Conservation (phyloP, 2,888 invertebrate genomes). For the Ligdia adustata region DNA sequence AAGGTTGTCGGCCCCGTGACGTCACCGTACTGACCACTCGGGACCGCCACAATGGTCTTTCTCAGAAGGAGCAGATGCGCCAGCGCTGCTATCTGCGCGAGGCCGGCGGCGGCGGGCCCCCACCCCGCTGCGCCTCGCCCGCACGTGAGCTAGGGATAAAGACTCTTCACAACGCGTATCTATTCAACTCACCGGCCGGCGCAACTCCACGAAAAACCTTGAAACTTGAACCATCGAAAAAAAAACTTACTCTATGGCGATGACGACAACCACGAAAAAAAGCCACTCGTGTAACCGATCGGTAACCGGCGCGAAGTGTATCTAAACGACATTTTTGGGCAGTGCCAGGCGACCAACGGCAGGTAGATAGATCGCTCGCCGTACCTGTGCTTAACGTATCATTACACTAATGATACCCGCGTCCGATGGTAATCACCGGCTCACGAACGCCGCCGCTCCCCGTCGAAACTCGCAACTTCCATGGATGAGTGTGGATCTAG, state of each 20-base stretch:
- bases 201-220: constrained; percentile 37
- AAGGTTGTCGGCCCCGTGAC: constrained; percentile 83
- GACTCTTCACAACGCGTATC: constrained; percentile 32
- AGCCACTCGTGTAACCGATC: constrained; percentile 62
- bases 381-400: constrained; percentile 74
- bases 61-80: constrained; percentile 81
- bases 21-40: constrained; percentile 80
- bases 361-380: constrained; percentile 70
- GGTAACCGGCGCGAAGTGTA: constrained; percentile 61
- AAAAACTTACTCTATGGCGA: constrained; percentile 51
- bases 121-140: constrained; percentile 51
- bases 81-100: constrained; percentile 68
- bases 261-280: constrained; percentile 61
- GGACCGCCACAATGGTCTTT: constrained; percentile 79
- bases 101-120: constrained; percentile 44
- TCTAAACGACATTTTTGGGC: constrained; percentile 71
- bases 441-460: constrained; percentile 44
- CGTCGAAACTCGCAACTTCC: constrained; percentile 84
- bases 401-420: constrained; percentile 73
- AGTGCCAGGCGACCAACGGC: constrained; percentile 46
- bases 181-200: constrained; percentile 28
- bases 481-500: constrained; percentile 93
- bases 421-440: constrained; percentile 56
- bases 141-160: constrained; percentile 51
- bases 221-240: constrained; percentile 47